Evolutionary conservation across 2,797 vertebrate species (phyloP), one percentile per base, ranked within the genome.

Genomic region (Sciaenops ocellatus): DNA sequence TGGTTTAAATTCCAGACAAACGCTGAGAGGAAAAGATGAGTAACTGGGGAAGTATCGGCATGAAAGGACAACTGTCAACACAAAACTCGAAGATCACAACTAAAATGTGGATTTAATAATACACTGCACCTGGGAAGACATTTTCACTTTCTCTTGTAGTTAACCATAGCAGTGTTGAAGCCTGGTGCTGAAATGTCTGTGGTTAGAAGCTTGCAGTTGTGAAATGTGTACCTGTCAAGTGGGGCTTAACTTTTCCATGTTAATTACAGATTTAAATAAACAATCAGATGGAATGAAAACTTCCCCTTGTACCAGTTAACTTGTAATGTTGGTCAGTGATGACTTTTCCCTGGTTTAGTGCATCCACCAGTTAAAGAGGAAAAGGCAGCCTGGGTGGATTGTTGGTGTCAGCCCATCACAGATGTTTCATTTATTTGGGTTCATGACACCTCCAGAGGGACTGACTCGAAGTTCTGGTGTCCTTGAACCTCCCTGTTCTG

Each of bases 401-500:
- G 3, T 28, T 41, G 44, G 8, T 80, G 48, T 52, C 24, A 47
- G 46, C 17, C 52, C 42, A 30, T 13, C 57, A 34, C 85, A 79
- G 74, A 78, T 80, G 69, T 79, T 80, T 62, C 50, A 52, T 66
- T 51, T 44, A 67, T 44, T 56, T 50, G 4, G 55, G 26, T 69
- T 78, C n/a, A 66, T 30, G 26, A 70, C 24, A 16, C 57, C 63
- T 62, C 68, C 69, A 20, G 16, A n/a, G 66, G 62, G 50, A 77
- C 26, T 3, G n/a, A 55, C 60, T 44, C 28, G 22, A 69, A 61
- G 60, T 24, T 42, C 3, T 8, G 0, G 26, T 38, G 9, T 73
- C 54, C 69, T 47, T 6, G 2, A 41, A 6, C 34, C 30, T 67
- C 38, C 38, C 55, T 60, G 26, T 65, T 64, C 41, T 18, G 55